Conservation (phyloP, 1,140 invertebrate genomes). For the Manduca sexta region DNA sequence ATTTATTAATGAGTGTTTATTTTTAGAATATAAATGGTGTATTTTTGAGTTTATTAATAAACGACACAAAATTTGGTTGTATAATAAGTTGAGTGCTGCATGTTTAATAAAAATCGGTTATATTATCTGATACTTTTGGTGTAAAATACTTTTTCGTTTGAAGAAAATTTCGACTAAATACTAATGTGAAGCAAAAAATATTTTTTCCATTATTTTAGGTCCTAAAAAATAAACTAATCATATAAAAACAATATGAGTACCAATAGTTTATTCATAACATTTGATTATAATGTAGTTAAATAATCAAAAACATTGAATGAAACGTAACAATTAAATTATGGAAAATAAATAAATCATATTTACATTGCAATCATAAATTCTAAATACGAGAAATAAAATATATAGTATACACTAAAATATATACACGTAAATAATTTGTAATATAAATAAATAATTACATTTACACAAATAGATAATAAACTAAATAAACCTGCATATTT, state of each 20-base stretch:
- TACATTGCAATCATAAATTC: neutral
- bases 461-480: slow-evolving; percentile 35
- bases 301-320: slow-evolving; percentile 30
- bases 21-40: neutral
- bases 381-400: too few relatives aligned
- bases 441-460: slow-evolving; percentile 24
- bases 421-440: too few relatives aligned
- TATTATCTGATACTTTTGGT: too few relatives aligned
- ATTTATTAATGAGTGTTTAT: neutral
- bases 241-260: slow-evolving; percentile 27
- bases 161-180: too few relatives aligned
- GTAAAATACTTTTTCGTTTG: too few relatives aligned
- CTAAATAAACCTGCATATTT: slow-evolving; percentile 57
- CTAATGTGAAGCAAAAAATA: too few relatives aligned
- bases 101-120: too few relatives aligned
- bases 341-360: slow-evolving; percentile 26
- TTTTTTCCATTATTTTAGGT: too few relatives aligned
- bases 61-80: too few relatives aligned
- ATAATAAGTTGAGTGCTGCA: too few relatives aligned
- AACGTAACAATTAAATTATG: slow-evolving; percentile 19
- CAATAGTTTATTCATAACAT: slow-evolving; percentile 51
- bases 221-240: slow-evolving; percentile 16
- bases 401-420: too few relatives aligned
- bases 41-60: too few relatives aligned
- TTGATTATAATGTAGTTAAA: slow-evolving; percentile 31